A percentile compares a stretch with the other conserved stretches of the same genome.
phyloP scores from a whole-genome alignment of 2,888 invertebrate species.

The Cartodere bifasciata region DNA sequence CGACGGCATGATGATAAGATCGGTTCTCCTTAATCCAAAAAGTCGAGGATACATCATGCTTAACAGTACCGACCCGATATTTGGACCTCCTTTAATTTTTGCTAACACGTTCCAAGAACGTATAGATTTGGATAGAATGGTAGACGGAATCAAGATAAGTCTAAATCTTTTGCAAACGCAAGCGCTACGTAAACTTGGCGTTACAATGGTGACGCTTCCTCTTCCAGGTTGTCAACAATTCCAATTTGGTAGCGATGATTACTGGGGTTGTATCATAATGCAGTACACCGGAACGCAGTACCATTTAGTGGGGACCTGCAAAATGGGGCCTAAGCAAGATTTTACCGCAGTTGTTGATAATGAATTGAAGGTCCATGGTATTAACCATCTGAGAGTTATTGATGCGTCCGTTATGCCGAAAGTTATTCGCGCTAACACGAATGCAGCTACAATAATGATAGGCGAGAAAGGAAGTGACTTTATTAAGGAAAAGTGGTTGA shows the following conservation, averaged over 20 bases:
- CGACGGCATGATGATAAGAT: conserved; percentile 46
- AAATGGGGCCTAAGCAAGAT: conserved; percentile 55
- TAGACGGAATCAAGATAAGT: conserved; percentile 47
- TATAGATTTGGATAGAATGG: conserved; percentile 47
- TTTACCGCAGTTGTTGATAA: conserved; percentile 52
- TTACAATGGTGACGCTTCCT: conserved; percentile 41
- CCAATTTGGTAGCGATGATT: conserved; percentile 48
- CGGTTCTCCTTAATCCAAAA: conserved; percentile 48
- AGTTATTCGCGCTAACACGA: conserved; percentile 38
- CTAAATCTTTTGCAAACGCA: conserved; percentile 46
- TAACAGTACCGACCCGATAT: conserved; percentile 55
- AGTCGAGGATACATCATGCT: conserved; percentile 51
- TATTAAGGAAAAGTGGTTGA: conserved; percentile 26
- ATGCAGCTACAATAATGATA: conserved; percentile 35
- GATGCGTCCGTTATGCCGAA: conserved; percentile 56
- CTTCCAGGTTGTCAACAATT: conserved; percentile 45
- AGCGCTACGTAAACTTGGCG: conserved; percentile 44
- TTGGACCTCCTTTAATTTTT: conserved; percentile 59
- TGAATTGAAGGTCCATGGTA: conserved; percentile 47
- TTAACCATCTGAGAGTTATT: conserved; percentile 49
- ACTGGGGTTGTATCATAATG: conserved; percentile 51
- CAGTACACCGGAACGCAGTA: conserved; percentile 58
- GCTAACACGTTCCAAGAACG: conserved; percentile 53
- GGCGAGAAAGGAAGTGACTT: conserved; percentile 34
- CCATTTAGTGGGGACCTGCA: conserved; percentile 57